Evolutionary conservation across 2,113 vertebrate genomes (phyloP).

Genomic region (Nesoenas mayeri): DNA sequence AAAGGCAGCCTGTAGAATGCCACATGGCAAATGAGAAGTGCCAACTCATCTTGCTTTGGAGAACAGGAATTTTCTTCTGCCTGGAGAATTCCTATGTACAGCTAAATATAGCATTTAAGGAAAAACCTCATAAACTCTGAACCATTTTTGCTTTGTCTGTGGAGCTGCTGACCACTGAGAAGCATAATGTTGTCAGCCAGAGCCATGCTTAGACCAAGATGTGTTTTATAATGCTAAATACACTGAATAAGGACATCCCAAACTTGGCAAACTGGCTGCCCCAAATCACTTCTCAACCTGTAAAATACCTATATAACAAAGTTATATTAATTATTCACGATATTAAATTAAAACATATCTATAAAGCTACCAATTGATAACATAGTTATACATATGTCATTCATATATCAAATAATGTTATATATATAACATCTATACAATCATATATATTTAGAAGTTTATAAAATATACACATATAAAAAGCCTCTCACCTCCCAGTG

Average conservation of each 20-base stretch:
- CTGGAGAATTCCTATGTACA: not conserved
- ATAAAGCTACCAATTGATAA: not conserved
- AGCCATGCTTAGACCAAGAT: not conserved
- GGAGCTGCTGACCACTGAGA: not conserved
- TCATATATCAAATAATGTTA: not conserved
- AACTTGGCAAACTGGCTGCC: not conserved
- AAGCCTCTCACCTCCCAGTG: not conserved
- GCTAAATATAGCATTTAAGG: not conserved
- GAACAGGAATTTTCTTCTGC: not conserved
- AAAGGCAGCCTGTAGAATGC: not conserved
- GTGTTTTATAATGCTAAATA: not conserved
- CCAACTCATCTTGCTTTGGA: not conserved
- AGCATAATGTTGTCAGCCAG: not conserved
- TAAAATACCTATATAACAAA: not conserved
- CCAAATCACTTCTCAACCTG: not conserved
- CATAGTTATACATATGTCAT: not conserved
- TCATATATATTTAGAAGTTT: not conserved
- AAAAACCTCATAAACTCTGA: not conserved
- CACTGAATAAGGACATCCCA: not conserved
- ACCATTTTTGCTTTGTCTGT: not conserved
- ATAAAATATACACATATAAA: not conserved
- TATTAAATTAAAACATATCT: not conserved
- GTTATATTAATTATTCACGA: not conserved
- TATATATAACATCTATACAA: not conserved
- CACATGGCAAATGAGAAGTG: not conserved